phyloP scores from a whole-genome alignment of 2,888 invertebrate genomes.

The Athalia rosae region DNA sequence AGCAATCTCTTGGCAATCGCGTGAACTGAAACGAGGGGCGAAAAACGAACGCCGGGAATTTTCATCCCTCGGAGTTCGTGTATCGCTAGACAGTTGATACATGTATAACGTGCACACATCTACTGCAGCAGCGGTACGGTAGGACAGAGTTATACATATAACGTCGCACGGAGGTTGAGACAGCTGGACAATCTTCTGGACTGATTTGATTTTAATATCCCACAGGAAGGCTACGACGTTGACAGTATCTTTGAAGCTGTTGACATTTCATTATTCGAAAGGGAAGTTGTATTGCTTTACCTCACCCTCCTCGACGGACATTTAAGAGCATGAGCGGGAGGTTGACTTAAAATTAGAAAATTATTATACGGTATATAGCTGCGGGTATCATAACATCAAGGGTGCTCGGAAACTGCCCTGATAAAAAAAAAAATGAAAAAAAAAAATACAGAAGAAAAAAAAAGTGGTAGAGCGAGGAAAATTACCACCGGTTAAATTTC shows the following conservation, averaged over 20 bases:
- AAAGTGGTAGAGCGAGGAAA: no score
- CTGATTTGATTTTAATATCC: constrained; percentile 37
- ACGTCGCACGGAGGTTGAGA: neutral
- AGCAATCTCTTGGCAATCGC: constrained; percentile 33
- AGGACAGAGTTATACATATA: no score
- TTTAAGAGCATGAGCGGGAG: neutral
- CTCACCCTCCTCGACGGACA: neutral
- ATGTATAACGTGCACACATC: neutral
- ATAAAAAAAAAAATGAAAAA: no score
- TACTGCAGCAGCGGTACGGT: no score
- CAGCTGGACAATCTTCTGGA: constrained; percentile 20
- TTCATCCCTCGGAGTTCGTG: constrained; percentile 27
- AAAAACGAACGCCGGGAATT: neutral
- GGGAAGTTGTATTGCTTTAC: neutral
- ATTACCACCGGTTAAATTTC: no score
- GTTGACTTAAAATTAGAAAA: no score
- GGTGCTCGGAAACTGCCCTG: no score
- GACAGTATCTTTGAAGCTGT: constrained; percentile 4
- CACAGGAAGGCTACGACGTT: neutral
- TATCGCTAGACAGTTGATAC: constrained; percentile 25
- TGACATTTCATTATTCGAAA: constrained; percentile 36
- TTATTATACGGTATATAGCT: no score
- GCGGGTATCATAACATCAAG: no score
- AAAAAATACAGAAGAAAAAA: no score
- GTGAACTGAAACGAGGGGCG: neutral